These are phyloP conservation scores for Nothura maculosa DNA, from an alignment of 2,797 vertebrate genomes.

Conservation along the genomic window DNA sequence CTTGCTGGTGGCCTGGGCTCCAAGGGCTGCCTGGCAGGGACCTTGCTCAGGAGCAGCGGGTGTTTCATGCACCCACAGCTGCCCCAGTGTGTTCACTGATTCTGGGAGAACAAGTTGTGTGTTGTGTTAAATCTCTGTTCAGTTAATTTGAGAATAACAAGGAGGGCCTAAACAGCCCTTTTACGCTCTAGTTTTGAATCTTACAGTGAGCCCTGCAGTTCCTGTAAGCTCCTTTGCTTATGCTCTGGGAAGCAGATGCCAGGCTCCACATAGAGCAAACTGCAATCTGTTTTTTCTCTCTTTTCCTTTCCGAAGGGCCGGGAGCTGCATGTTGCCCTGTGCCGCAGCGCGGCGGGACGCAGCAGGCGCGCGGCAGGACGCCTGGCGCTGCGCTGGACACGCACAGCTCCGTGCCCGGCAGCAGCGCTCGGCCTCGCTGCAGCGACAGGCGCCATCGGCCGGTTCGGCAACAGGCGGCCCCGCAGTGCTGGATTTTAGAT, in stretches of 20 bases:
- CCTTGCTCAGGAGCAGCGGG: background rate
- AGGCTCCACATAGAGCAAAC: background rate
- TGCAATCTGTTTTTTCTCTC: background rate
- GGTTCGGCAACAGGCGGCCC: background rate
- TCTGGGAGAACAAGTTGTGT: background rate
- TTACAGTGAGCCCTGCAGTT: background rate
- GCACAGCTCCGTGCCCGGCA: no score
- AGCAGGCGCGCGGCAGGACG: no score
- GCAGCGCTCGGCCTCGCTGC: background rate
- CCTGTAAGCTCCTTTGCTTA: background rate
- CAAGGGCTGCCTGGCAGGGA: background rate
- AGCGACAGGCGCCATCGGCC: background rate
- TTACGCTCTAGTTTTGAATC: background rate
- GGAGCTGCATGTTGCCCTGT: background rate
- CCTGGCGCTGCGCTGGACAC: no score
- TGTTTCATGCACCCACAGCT: background rate
- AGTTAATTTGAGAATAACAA: background rate
- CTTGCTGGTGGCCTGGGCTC: background rate
- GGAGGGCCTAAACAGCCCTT: background rate
- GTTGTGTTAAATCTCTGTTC: background rate
- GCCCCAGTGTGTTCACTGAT: background rate
- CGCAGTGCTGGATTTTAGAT: background rate
- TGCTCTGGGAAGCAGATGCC: background rate
- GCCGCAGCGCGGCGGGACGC: no score
- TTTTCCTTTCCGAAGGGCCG: background rate